Evolutionary conservation across 2,113 vertebrate genomes (phyloP), one percentile per base, ranked within the genome.

Genomic region (Pongo pygmaeus): DNA sequence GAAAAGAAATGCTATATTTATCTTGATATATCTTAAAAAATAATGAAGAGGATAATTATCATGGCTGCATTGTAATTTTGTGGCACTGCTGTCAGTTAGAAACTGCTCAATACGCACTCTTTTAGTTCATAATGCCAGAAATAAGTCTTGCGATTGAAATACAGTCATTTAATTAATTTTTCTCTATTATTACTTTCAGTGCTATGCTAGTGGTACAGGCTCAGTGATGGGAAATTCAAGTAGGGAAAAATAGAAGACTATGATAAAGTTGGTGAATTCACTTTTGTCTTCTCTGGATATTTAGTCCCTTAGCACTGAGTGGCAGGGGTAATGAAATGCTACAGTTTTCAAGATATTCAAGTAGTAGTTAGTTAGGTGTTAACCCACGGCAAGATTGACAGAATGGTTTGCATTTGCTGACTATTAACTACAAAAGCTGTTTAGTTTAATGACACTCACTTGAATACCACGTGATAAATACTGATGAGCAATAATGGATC

Each of bases 31-130:
- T 98, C 97, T 98, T 98, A 98, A 98, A 98, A 98, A 97, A 97
- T 98, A 98, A 98, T 97, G 97, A 98, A 98, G 96, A 98, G 69
- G 81, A 97, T 98, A 98, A 98, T 98, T 98, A 98, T 98, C 83
- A 97, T 98, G 97, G 61, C 93, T 97, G 72, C 90, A 97, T 94
- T 97, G 94, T 85, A 97, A 98, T 98, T 98, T 98, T 93, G 80
- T 8, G 32, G 95, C 80, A 87, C 40, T 93, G 81, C 95, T 98
- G 97, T 98, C 98, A 98, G 92, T 98, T 98, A 97, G 75, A 97
- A 98, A 98, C 96, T 98, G 97, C 96, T 97, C 69, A 67, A 87
- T 97, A 89, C 40, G 32, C 96, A 97, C 86, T 98, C 78, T 87
- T 98, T 97, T 96, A 93, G 95, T 97, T 97, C 50, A 93, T 98